phyloP scores from a whole-genome alignment of 2,113 vertebrate genomes.

The Pseudonaja textilis region DNA sequence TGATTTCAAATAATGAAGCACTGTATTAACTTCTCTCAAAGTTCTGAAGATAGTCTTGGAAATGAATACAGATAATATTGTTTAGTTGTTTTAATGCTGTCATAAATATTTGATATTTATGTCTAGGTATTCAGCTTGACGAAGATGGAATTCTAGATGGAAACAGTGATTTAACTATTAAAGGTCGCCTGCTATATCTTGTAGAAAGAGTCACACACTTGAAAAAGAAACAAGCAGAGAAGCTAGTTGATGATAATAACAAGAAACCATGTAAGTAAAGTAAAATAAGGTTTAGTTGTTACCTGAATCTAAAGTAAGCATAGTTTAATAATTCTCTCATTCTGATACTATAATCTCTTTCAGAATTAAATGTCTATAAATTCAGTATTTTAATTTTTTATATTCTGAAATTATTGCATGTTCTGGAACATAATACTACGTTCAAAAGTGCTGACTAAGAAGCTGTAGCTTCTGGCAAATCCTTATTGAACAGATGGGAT shows the following conservation, averaged over 20 bases:
- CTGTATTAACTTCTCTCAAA: not conserved
- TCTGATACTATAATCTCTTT: not conserved
- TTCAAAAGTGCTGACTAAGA: not conserved
- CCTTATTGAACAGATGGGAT: not conserved
- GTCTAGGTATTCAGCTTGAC: constrained; percentile 85
- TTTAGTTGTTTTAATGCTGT: not conserved
- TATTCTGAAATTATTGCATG: not conserved
- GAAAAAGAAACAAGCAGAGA: constrained; percentile 85
- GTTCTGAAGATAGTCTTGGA: not conserved
- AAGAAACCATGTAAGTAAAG: constrained; percentile 82
- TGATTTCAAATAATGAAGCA: not conserved
- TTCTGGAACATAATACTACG: not conserved
- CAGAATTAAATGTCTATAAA: not conserved
- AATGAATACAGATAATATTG: not conserved
- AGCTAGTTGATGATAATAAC: constrained; percentile 77
- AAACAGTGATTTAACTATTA: constrained; percentile 84
- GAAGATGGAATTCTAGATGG: constrained; percentile 81
- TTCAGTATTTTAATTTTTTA: not conserved
- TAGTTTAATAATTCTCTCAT: not conserved
- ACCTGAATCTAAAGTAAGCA: not conserved
- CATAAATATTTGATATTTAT: constrained; percentile 10
- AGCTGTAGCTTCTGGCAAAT: not conserved
- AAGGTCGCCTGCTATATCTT: constrained; percentile 85
- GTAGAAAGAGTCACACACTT: constrained; percentile 90
- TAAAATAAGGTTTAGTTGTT: constrained; percentile 6